These are phyloP conservation scores for Mellilla xanthometata DNA, from an alignment of 2,888 invertebrate genomes.

Conservation along the genomic window DNA sequence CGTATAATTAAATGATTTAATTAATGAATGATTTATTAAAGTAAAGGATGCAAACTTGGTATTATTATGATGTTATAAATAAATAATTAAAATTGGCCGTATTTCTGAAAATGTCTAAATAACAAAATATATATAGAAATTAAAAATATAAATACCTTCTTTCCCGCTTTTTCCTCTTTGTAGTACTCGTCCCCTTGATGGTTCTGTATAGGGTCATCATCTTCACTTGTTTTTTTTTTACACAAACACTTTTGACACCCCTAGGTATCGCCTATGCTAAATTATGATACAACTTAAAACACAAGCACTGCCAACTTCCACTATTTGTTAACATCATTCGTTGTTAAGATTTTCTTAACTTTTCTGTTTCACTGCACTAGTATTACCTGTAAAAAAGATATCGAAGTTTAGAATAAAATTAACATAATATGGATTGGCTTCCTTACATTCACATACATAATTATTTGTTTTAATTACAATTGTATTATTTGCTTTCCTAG, in stretches of 20 bases:
- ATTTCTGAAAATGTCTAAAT: no score
- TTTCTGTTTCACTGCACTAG: constrained; percentile 14
- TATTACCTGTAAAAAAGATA: constrained; percentile 25
- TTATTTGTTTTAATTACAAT: no score
- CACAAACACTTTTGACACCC: constrained; percentile 38
- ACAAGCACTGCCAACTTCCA: constrained; percentile 17
- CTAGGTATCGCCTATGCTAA: constrained; percentile 9
- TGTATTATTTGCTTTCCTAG: no score
- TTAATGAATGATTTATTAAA: no score
- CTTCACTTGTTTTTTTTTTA: constrained; percentile 42
- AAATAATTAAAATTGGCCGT: no score
- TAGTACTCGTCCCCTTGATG: constrained; percentile 78
- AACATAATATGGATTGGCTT: no score
- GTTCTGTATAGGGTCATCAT: constrained; percentile 83
- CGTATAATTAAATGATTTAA: no score
- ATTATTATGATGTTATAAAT: no score
- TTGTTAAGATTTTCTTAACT: no score
- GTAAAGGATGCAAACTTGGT: no score
- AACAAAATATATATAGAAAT: background rate
- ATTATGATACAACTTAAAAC: constrained; percentile 7
- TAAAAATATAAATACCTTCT: constrained; percentile 60
- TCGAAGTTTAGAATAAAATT: background rate
- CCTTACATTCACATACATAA: no score
- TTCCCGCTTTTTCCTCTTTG: constrained; percentile 77
- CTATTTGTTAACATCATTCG: constrained; percentile 17